Conservation (phyloP, 2,888 invertebrate genomes). For the Thysanoteuthis rhombus region DNA sequence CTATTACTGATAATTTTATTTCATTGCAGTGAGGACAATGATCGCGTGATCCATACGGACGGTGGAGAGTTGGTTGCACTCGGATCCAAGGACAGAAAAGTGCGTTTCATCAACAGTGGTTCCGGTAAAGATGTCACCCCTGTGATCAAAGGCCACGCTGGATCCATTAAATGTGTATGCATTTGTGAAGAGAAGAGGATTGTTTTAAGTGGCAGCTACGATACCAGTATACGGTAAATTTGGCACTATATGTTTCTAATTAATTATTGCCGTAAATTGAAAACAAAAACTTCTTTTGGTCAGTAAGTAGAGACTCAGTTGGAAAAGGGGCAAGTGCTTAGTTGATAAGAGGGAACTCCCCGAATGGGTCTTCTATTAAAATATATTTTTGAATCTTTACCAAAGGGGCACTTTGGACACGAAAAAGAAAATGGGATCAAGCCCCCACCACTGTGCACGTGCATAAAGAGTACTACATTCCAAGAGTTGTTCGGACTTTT, state of each 20-base stretch:
- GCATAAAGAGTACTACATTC: no score
- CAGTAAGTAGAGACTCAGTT: no score
- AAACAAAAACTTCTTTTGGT: no score
- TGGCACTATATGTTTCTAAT: background rate
- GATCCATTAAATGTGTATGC: constrained; percentile 63
- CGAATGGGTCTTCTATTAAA: no score
- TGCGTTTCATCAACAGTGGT: constrained; percentile 53
- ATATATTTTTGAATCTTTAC: no score
- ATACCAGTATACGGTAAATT: constrained; percentile 65
- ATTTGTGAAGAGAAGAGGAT: constrained; percentile 56
- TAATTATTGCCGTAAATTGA: no score
- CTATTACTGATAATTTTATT: background rate
- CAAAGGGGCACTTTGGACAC: no score
- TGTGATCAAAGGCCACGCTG: constrained; percentile 66
- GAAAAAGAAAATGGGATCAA: no score
- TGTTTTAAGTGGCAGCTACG: constrained; percentile 67
- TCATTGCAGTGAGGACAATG: constrained; percentile 53
- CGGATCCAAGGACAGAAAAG: constrained; percentile 64
- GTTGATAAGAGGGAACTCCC: no score
- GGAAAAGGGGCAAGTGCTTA: no score
- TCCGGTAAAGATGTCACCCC: constrained; percentile 53
- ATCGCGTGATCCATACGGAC: constrained; percentile 64
- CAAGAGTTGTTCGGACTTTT: no score
- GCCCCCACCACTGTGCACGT: no score
- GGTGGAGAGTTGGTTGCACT: constrained; percentile 61